Evolutionary conservation across 2,113 vertebrate genomes (phyloP).

Genomic region (Mus spicilegus): DNA sequence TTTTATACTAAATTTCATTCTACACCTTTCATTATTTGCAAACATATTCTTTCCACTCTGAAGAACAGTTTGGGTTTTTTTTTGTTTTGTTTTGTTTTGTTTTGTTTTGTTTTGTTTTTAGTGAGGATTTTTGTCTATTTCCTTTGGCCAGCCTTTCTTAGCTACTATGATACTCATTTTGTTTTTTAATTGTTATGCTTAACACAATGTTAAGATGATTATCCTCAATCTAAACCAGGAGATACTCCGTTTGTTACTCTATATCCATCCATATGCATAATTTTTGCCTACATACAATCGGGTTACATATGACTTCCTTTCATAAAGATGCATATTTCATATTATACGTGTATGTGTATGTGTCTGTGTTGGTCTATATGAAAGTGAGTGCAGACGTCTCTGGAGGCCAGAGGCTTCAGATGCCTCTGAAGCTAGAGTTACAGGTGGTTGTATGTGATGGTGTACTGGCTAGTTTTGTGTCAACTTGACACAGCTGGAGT

Average conservation of each 20-base stretch:
- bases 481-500: too few species aligned
- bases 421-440: background rate
- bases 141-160: slow-evolving; percentile 28
- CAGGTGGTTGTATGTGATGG: background rate
- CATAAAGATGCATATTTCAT: background rate
- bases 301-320: background rate
- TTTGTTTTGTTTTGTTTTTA: background rate
- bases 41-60: slow-evolving; percentile 15
- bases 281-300: slow-evolving; percentile 63
- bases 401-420: background rate
- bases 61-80: background rate
- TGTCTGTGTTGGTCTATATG: background rate
- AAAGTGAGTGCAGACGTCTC: background rate
- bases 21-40: background rate
- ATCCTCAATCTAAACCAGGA: background rate
- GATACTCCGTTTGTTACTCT: background rate
- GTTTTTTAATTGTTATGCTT: background rate
- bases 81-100: background rate
- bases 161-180: background rate
- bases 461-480: too few species aligned
- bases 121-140: slow-evolving; percentile 17
- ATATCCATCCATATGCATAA: background rate
- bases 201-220: background rate
- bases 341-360: background rate
- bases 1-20: background rate